These are phyloP conservation scores for Gulo gulo DNA, from an alignment of 2,113 vertebrate species.

Conservation along the genomic window DNA sequence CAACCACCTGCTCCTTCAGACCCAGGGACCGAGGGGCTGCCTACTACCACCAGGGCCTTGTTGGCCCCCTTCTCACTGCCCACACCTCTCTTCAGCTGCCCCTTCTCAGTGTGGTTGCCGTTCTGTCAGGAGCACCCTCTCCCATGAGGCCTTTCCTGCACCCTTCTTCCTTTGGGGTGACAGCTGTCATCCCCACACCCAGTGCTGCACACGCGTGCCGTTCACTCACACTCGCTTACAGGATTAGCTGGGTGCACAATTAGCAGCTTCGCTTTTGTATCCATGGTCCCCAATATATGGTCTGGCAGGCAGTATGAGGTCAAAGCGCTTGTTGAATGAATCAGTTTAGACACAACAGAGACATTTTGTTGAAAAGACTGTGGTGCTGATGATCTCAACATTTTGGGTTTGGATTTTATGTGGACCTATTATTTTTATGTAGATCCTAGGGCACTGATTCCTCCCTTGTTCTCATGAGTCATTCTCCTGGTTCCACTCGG, in stretches of 20 bases:
- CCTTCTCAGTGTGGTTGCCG: not conserved
- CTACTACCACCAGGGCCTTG: no score
- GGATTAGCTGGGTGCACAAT: not conserved
- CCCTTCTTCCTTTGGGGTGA: not conserved
- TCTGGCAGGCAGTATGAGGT: not conserved
- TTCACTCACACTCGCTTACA: fast-evolving
- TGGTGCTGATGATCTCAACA: not conserved
- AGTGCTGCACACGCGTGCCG: fast-evolving
- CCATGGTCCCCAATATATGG: not conserved
- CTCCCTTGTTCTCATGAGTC: not conserved
- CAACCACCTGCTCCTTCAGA: not conserved
- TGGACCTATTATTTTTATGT: not conserved
- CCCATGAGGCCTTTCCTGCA: not conserved
- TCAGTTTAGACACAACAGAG: not conserved
- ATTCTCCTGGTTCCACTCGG: not conserved
- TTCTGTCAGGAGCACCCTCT: not conserved
- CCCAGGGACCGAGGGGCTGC: not conserved
- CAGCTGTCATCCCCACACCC: fast-evolving
- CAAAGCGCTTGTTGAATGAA: not conserved
- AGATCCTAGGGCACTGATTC: not conserved
- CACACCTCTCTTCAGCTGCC: not conserved
- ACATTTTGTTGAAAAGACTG: not conserved
- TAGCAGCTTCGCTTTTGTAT: not conserved
- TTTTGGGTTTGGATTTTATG: not conserved
- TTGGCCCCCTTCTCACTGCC: not conserved